phyloP scores from a whole-genome alignment of 2,113 vertebrate species.

The Sinocyclocheilus anophthalmus region DNA sequence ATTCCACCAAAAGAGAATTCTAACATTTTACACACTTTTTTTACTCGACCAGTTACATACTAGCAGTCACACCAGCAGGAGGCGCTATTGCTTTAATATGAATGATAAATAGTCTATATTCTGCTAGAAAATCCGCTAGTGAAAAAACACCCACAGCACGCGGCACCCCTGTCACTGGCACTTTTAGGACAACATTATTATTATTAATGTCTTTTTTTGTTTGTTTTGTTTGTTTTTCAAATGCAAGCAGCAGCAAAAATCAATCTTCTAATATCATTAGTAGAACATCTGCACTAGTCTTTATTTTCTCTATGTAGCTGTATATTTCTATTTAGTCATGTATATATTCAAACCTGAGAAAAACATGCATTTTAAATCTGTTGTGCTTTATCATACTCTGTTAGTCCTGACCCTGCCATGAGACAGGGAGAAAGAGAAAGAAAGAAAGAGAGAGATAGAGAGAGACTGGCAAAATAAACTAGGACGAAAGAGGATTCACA shows the following conservation, averaged over 20 bases:
- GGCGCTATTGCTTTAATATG: conserved; percentile 99
- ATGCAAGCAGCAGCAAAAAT: conserved; percentile 75
- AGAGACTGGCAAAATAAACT: conserved; percentile 71
- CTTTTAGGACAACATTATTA: conserved; percentile 65
- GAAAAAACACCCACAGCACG: conserved; percentile 97
- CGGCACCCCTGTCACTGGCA: conserved; percentile 83
- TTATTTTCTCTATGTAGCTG: conserved; percentile 57
- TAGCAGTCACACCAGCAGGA: conserved; percentile 84
- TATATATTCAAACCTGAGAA: conserved; percentile 80
- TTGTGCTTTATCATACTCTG: conserved; percentile 79
- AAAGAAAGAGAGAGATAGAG: conserved; percentile 42
- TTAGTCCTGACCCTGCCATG: conserved; percentile 67
- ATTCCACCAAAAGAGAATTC: conserved; percentile 95
- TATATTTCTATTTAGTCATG: conserved; percentile 74
- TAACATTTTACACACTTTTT: conserved; percentile 92
- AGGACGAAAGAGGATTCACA: conserved; percentile 64
- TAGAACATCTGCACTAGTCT: conserved; percentile 71
- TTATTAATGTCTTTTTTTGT: conserved; percentile 59
- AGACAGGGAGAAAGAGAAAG: conserved; percentile 43
- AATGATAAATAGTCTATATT: conserved; percentile 99
- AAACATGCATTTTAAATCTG: conserved; percentile 80
- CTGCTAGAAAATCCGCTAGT: conserved; percentile 99
- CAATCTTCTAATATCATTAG: conserved; percentile 68
- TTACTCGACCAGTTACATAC: conserved; percentile 84
- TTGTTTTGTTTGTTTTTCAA: conserved; percentile 60